These are phyloP conservation scores for Temnothorax longispinosus DNA, from an alignment of 1,140 invertebrate genomes.

Conservation along the genomic window DNA sequence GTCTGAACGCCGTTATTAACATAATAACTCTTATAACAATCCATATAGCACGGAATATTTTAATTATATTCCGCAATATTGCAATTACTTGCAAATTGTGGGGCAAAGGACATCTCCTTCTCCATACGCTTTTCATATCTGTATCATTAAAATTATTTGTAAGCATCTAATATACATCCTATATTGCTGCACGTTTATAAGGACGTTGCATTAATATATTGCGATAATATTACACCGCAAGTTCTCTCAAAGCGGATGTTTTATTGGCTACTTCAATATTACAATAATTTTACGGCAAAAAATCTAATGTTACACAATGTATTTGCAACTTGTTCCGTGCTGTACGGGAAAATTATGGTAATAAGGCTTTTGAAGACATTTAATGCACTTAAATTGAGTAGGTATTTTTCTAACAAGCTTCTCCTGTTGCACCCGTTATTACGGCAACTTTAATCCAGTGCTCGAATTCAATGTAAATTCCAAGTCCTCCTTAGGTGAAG, in stretches of 20 bases:
- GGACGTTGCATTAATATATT: background rate
- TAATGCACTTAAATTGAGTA: background rate
- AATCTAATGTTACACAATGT: background rate
- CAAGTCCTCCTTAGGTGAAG: background rate
- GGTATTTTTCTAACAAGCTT: background rate
- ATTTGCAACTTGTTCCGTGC: background rate
- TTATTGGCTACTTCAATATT: background rate
- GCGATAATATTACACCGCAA: background rate
- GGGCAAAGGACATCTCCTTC: background rate
- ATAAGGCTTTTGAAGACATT: background rate
- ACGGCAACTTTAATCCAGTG: background rate
- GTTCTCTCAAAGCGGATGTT: background rate
- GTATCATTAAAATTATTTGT: background rate
- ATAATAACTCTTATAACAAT: background rate
- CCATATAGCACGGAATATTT: background rate
- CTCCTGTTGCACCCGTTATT: background rate
- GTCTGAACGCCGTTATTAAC: constrained; percentile 61
- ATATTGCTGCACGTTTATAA: background rate
- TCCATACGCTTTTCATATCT: background rate
- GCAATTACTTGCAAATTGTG: background rate
- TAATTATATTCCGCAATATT: background rate
- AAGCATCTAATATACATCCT: background rate
- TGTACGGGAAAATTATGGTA: background rate
- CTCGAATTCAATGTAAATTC: constrained; percentile 9
- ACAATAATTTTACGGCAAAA: background rate